A percentile compares a stretch with the other conserved stretches of the same genome.
Conservation (phyloP, 1,140 invertebrate species). For the Lamellibrachia luymesi region DNA sequence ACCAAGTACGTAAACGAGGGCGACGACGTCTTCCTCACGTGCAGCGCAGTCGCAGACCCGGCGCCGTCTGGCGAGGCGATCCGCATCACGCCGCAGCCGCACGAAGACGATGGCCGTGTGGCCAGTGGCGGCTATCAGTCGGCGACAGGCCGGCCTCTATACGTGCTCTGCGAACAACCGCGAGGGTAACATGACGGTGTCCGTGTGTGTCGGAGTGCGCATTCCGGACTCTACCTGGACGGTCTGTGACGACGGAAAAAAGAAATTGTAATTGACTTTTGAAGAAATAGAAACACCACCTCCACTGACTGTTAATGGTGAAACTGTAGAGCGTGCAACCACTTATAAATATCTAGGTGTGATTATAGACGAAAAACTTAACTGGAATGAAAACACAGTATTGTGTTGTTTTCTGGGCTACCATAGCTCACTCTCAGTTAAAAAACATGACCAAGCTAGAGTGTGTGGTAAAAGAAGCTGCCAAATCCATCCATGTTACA, state of each 20-base stretch:
- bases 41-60: conserved; percentile 19
- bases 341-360: too few relatives aligned
- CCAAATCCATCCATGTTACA: too few relatives aligned
- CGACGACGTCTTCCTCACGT: conserved; percentile 11
- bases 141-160: conserved; percentile 21
- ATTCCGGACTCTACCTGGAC: background rate
- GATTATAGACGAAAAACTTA: too few relatives aligned
- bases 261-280: too few relatives aligned
- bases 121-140: background rate
- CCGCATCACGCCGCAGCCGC: conserved; percentile 19
- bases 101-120: conserved; percentile 15
- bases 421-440: too few relatives aligned
- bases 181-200: background rate
- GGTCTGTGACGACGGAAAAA: background rate
- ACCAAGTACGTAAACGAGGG: conserved; percentile 12
- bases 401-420: too few relatives aligned
- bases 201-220: background rate
- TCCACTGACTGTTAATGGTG: too few relatives aligned
- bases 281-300: too few relatives aligned
- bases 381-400: too few relatives aligned
- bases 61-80: conserved; percentile 21
- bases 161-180: conserved; percentile 18
- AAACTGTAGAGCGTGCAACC: too few relatives aligned
- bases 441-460: too few relatives aligned
- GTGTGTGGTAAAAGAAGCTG: too few relatives aligned